Percentiles rank a stretch among this genome's conserved stretches.
These are phyloP conservation scores for Acipenser ruthenus DNA, from an alignment of 2,797 vertebrate genomes.

Conservation along the genomic window DNA sequence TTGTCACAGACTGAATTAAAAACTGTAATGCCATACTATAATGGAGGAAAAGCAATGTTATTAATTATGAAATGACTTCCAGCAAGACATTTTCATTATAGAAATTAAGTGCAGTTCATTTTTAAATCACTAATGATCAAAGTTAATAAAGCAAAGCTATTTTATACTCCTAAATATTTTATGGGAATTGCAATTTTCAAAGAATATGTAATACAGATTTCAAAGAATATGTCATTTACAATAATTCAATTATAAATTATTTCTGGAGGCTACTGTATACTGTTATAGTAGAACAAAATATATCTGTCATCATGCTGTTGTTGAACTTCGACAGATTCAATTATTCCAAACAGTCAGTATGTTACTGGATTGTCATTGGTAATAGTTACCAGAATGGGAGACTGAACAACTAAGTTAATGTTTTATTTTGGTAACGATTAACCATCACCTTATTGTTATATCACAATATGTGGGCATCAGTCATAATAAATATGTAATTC, in stretches of 20 bases:
- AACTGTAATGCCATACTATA: neutral
- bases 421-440: constrained; percentile 43
- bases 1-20: neutral
- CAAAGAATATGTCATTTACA: constrained; percentile 28
- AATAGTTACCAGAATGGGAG: constrained; percentile 23
- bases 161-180: constrained; percentile 10
- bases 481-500: constrained; percentile 47
- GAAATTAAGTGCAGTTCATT: constrained; percentile 36
- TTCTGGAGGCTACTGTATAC: constrained; percentile 44
- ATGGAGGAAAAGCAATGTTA: constrained; percentile 26
- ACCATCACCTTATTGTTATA: constrained; percentile 37
- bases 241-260: constrained; percentile 48
- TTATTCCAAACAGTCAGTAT: neutral
- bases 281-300: constrained; percentile 43
- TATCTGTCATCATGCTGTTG: constrained; percentile 33
- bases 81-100: constrained; percentile 31
- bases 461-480: constrained; percentile 33
- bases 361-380: too few relatives aligned
- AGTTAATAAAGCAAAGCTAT: constrained; percentile 28
- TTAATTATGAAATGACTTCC: constrained; percentile 18
- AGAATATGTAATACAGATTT: constrained; percentile 20
- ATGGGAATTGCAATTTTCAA: constrained; percentile 24
- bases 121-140: constrained; percentile 38
- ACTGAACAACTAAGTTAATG: constrained; percentile 28
- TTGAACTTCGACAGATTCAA: constrained; percentile 30